Conservation (phyloP, 2,888 invertebrate species). For the Mactromeris polynyma region DNA sequence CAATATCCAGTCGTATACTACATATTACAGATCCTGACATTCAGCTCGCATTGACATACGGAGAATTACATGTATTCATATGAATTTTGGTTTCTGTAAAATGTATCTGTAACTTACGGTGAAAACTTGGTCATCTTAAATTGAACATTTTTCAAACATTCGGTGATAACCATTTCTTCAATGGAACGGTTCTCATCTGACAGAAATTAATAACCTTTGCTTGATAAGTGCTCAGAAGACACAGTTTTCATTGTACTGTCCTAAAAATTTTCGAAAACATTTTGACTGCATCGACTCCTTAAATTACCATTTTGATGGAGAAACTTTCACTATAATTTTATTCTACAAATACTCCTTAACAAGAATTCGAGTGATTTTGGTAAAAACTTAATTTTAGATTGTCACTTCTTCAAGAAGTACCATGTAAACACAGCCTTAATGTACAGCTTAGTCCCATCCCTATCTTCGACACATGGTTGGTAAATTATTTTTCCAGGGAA, state of each 20-base stretch:
- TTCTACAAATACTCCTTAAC: no score
- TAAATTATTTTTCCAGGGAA: neutral
- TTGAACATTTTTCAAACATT: neutral
- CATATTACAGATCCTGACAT: neutral
- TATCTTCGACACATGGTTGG: neutral
- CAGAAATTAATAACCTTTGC: no score
- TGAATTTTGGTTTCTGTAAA: neutral
- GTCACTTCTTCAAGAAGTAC: neutral
- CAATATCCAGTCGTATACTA: slow-evolving; percentile 38
- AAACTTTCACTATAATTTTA: no score
- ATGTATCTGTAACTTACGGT: neutral
- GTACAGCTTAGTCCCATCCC: neutral
- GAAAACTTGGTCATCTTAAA: neutral
- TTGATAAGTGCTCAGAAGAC: no score
- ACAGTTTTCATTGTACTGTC: no score
- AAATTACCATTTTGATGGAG: no score
- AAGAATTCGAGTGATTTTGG: no score
- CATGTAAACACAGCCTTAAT: slow-evolving; percentile 8
- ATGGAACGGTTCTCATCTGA: no score
- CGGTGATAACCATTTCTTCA: neutral
- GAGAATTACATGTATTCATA: neutral
- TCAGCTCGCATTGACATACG: neutral
- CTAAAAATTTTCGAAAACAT: no score
- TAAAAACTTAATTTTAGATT: neutral
- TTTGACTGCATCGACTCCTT: no score